Conservation (phyloP, 2,113 vertebrate species). For the Suncus etruscus region DNA sequence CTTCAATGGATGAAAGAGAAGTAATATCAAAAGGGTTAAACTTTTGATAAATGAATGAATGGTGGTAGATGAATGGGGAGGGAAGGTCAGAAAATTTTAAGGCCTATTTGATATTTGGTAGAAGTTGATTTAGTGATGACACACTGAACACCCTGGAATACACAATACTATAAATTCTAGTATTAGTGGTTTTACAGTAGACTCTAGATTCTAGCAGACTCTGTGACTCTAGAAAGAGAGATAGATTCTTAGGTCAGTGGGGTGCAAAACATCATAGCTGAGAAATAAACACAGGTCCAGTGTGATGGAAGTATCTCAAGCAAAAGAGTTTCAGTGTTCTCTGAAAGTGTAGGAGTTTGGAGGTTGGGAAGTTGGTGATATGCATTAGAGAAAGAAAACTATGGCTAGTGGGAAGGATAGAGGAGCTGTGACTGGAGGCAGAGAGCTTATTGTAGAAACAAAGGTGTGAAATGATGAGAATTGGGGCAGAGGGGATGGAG, state of each 20-base stretch:
- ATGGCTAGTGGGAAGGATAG: conserved; percentile 21
- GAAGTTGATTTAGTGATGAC: not conserved
- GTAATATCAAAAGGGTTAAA: not conserved
- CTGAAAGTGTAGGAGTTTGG: not conserved
- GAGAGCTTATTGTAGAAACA: conserved; percentile 41
- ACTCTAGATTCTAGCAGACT: no score
- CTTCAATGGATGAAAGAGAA: not conserved
- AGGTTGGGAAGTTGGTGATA: not conserved
- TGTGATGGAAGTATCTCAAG: not conserved
- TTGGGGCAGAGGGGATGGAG: not conserved
- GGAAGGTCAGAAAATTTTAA: not conserved
- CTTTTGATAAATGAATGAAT: not conserved
- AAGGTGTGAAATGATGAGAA: not conserved
- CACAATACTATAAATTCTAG: not conserved
- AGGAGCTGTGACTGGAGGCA: not conserved
- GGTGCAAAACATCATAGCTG: not conserved
- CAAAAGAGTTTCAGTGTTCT: conserved; percentile 10
- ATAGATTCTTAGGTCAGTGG: not conserved
- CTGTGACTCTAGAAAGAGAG: not conserved
- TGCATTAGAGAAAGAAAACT: not conserved
- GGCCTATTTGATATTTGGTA: not conserved
- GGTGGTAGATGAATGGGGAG: not conserved
- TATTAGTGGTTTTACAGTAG: not conserved
- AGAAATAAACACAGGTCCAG: not conserved
- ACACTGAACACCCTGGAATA: not conserved